Evolutionary conservation across 2,888 invertebrate species (phyloP), one percentile per base, ranked within the genome.

Genomic region (Hyposoter dolosus): DNA sequence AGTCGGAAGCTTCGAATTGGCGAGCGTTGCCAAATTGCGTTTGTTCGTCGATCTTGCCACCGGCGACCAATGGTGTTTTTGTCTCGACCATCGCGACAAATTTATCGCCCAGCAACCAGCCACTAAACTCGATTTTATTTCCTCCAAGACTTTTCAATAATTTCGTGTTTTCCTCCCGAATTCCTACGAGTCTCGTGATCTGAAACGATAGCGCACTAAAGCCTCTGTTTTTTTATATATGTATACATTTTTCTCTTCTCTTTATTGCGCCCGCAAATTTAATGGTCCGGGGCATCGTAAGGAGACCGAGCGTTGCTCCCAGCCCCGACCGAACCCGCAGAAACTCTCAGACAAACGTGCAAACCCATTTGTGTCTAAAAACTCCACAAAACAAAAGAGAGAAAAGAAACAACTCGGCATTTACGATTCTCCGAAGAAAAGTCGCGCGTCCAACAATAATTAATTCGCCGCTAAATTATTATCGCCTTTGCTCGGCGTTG

Each of bases 1-100:
- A 91, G 32, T 94, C 93, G 17, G 94, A 93, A 71, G 91, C 90
- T 10, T 94, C 93, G 83, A 94, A 89, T 79, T 88, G 83, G 68
- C 94, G 91, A 28, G 88, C 82, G 88, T 94, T 93, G 87, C 94
- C 94, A 89, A 94, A 93, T 89, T 94, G 94, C 75, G 94, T 94
- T 88, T 94, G 93, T 56, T 87, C 89, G 84, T 94, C 93, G 75
- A 85, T 76, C 69, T 71, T 80, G 77, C 79, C 66, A 4, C 32
- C 71, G 35, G 78, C 60, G 32, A 79, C 53, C 63, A 74, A 68
- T 6, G 84, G 75, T 69, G 82, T 43, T 19, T 72, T 89, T 19
- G 90, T 92, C 83, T 93, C 92, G 47, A 93, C 91, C 93, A 93
- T 93, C 35, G 45, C 88, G 43, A 23, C 28, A 63, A 86, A 84